phyloP scores from a whole-genome alignment of 2,888 invertebrate species.

The Drosophila nigricruria region DNA sequence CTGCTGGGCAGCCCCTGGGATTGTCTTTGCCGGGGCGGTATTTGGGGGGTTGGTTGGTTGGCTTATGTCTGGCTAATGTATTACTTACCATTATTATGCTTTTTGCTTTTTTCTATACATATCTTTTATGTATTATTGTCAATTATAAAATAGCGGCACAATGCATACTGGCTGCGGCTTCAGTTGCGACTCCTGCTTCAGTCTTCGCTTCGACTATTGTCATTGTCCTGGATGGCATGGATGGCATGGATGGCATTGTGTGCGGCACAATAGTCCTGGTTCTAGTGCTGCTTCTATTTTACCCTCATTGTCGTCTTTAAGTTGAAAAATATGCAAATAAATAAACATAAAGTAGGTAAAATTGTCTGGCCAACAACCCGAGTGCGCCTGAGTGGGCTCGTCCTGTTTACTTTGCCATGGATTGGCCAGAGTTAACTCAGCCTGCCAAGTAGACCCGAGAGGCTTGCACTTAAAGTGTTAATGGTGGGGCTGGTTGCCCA shows the following conservation, averaged over 20 bases:
- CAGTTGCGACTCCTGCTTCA: conserved; percentile 13
- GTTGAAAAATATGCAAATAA: conserved; percentile 78
- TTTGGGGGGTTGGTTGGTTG: conserved; percentile 26
- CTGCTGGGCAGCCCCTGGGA: conserved; percentile 32
- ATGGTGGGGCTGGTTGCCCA: conserved; percentile 52
- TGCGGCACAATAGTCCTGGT: conserved; percentile 58
- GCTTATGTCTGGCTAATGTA: conserved; percentile 78
- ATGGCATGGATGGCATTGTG: conserved; percentile 53
- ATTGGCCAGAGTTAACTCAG: conserved; percentile 34
- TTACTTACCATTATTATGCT: conserved; percentile 79
- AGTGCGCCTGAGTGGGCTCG: conserved; percentile 53
- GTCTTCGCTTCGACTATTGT: conserved; percentile 55
- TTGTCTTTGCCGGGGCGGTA: conserved; percentile 18
- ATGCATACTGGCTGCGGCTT: conserved; percentile 53
- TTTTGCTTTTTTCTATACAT: conserved; percentile 56
- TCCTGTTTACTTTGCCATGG: conserved; percentile 44
- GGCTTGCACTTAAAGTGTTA: conserved; percentile 65
- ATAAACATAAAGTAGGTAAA: conserved; percentile 77
- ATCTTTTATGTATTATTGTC: conserved; percentile 74
- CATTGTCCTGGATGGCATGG: conserved; percentile 51
- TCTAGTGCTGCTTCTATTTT: conserved; percentile 30
- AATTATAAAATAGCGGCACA: conserved; percentile 73
- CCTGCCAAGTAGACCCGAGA: conserved; percentile 67
- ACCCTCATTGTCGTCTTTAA: conserved; percentile 73
- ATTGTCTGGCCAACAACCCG: conserved; percentile 79